Base-by-base conservation (phyloP, 2,888 invertebrate species). In the Hydraecia micacea region DNA sequence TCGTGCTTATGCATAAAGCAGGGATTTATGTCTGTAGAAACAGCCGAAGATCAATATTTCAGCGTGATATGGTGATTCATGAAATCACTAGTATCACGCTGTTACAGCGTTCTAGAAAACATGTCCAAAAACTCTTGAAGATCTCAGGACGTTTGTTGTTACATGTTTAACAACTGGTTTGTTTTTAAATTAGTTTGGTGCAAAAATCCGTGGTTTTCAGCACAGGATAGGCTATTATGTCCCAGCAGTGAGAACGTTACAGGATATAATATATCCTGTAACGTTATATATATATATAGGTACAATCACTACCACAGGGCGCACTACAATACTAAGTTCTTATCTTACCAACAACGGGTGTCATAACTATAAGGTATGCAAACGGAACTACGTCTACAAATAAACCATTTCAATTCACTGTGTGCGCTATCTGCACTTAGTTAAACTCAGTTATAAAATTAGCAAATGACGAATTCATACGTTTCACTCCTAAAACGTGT, bases 401-500 rank as follows among this genome's bases (percentile, higher is more conserved):
- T 58, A 52, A 28, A 62, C 32, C 55, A 79, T 84, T 76, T 49
- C 32, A 58, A 72, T 84, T 68, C 73, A 71, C 8, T 39, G 55
- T 32, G 73, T 68, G 58, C 78, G 65, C 25, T 49, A 39, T 46
- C 55, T 71, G 36, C 67, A 79, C 13, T 62, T 62, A 46, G 18
- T 52, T 32, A 46, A 8, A 46, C 39, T 86, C 60, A 32, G 77
- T 65, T 79, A 76, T 71, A 84, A 76, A 84, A 74, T 85, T 84
- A 76, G 84, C 65, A 55, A 84, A 75, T 72, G 75, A 83, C 71
- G 71, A 75, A 74, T 72, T 73, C 46, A 36, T 60, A 73, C 69
- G 72, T 70, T 86, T 58, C 68, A 21, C 39, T 83, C 8, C n/a
- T 62, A 55, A 55, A 77, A n/a, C 2, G 32, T 69, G 42, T 18